phyloP scores from a whole-genome alignment of 1,140 invertebrate species.

The Heliothis subflexa region DNA sequence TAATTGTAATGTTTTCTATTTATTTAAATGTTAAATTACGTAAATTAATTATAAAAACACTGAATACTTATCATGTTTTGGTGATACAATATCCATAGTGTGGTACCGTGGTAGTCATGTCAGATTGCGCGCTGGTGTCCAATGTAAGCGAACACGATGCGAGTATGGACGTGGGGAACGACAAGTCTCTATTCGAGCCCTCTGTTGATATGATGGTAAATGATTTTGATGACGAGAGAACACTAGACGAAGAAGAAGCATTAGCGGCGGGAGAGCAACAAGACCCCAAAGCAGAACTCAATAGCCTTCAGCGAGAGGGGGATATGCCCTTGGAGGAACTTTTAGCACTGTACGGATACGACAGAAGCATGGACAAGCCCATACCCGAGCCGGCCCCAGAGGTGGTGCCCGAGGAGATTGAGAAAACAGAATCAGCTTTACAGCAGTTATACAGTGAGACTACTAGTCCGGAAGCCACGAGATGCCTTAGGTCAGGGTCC shows the following conservation, averaged over 20 bases:
- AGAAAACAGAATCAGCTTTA: slow-evolving; percentile 76
- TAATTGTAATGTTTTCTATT: slow-evolving; percentile 65
- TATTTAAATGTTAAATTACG: slow-evolving; percentile 59
- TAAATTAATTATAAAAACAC: slow-evolving; percentile 55
- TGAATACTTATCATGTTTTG: slow-evolving; percentile 70
- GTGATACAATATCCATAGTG: slow-evolving; percentile 66
- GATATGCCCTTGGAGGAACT: slow-evolving; percentile 98
- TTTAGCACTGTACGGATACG: slow-evolving; percentile 94
- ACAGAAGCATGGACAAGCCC: slow-evolving; percentile 85
- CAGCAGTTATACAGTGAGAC: slow-evolving; percentile 78
- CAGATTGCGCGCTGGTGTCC: slow-evolving; percentile 84
- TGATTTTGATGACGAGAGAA: slow-evolving; percentile 98
- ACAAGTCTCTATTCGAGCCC: slow-evolving; percentile 88
- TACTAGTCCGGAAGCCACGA: slow-evolving; percentile 74
- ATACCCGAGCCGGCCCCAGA: slow-evolving; percentile 83
- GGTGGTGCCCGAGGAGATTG: slow-evolving; percentile 83
- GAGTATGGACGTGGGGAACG: slow-evolving; percentile 84
- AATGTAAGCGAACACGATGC: slow-evolving; percentile 85
- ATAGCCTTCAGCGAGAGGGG: slow-evolving; percentile 94
- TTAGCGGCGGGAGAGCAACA: slow-evolving; percentile 93
- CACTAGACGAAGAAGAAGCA: slow-evolving; percentile 98
- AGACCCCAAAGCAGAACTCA: slow-evolving; percentile 95
- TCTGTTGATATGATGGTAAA: slow-evolving; percentile 97
- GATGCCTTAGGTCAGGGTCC: slow-evolving; percentile 81
- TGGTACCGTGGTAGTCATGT: slow-evolving; percentile 79